Percentiles rank a stretch among this genome's conserved stretches.
Evolutionary conservation across 1,140 invertebrate species (phyloP).

Genomic region (Sycophaga agraensis): DNA sequence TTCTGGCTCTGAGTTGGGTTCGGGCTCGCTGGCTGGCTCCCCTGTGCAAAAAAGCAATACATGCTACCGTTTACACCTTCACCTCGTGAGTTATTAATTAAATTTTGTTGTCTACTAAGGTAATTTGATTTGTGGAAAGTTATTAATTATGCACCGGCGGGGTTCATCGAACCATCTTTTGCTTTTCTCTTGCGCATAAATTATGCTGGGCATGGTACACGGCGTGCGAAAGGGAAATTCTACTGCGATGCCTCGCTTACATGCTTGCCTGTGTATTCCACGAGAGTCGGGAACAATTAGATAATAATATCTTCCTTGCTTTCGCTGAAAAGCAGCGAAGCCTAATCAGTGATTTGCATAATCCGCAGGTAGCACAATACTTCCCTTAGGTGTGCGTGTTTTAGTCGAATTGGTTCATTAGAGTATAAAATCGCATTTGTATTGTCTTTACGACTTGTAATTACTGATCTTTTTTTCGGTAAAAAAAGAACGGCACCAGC

Average conservation of each 20-base stretch:
- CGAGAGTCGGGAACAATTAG: conserved; percentile 17
- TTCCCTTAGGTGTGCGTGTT: conserved; percentile 8
- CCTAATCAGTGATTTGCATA: conserved; percentile 27
- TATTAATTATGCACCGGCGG: conserved; percentile 9
- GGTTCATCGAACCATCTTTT: conserved; percentile 9
- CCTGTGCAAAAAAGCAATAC: conserved; percentile 59
- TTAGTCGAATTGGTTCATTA: conserved; percentile 9
- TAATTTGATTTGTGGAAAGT: conserved; percentile 17
- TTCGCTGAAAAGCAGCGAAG: conserved; percentile 22
- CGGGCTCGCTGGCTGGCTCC: conserved; percentile 50
- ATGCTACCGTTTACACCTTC: conserved; percentile 55
- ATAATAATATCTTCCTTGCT: conserved; percentile 21
- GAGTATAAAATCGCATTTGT: conserved; percentile 2
- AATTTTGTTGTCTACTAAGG: conserved; percentile 12
- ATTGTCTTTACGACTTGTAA: conserved; percentile 1
- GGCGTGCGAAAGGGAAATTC: conserved; percentile 24
- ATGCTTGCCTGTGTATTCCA: conserved; percentile 10
- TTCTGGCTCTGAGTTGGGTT: conserved; percentile 57
- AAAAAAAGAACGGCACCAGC: conserved; percentile 14
- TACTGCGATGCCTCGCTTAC: conserved; percentile 4
- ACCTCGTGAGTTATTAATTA: conserved; percentile 41
- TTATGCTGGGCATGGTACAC: conserved; percentile 31
- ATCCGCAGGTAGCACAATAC: conserved; percentile 3
- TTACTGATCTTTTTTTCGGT: neutral
- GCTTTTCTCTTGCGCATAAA: conserved; percentile 13